These are phyloP conservation scores for Patella depressa DNA, from an alignment of 2,888 invertebrate species.

Conservation along the genomic window DNA sequence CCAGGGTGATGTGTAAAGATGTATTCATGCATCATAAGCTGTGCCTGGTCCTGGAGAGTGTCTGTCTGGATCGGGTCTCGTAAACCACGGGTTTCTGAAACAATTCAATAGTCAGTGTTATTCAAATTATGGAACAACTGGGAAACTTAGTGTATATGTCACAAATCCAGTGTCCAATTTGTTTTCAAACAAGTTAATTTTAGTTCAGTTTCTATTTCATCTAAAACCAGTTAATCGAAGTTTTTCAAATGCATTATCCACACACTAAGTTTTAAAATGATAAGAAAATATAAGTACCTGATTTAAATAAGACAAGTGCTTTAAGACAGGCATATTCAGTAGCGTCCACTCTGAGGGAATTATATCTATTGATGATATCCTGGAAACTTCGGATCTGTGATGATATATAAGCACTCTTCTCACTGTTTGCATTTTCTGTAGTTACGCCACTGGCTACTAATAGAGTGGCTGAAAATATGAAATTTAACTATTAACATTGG, in stretches of 20 bases:
- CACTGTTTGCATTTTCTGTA: constrained; percentile 72
- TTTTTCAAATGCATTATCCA: not conserved
- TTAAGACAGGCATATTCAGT: constrained; percentile 90
- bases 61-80: constrained; percentile 76
- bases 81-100: constrained; percentile 77
- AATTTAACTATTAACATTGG: no score
- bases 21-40: constrained; percentile 83
- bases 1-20: constrained; percentile 57
- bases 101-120: constrained; percentile 2
- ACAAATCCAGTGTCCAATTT: no score
- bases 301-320: constrained; percentile 84
- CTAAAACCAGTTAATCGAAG: no score
- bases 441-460: constrained; percentile 73
- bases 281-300: constrained; percentile 75
- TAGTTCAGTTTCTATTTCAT: no score
- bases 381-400: constrained; percentile 75
- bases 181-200: no score
- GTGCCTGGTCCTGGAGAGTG: constrained; percentile 84
- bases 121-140: not conserved
- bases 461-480: constrained; percentile 60
- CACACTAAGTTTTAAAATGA: not conserved
- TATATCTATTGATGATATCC: constrained; percentile 79
- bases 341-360: constrained; percentile 81
- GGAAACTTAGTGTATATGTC: not conserved
- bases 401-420: constrained; percentile 72